Evolutionary conservation across 2,113 vertebrate species (phyloP).

Genomic region (Marcusenius ussheri): DNA sequence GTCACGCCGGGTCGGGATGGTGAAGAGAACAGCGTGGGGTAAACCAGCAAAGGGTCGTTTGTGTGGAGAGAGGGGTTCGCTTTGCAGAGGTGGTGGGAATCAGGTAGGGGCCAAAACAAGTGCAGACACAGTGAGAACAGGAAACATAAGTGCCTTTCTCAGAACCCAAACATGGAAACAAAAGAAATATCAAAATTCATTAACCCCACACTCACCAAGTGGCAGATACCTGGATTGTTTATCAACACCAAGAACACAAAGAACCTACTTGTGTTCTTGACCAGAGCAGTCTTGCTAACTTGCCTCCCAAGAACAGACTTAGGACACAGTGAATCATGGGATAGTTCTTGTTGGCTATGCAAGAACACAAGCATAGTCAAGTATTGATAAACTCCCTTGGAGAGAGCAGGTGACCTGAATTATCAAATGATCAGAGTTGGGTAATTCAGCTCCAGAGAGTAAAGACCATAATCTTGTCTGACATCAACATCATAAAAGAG

Average conservation of each 20-base stretch:
- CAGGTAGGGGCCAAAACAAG: background rate
- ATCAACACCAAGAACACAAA: background rate
- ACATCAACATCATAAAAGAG: too few relatives aligned
- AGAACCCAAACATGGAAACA: background rate
- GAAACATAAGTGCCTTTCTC: background rate
- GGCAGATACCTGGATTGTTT: background rate
- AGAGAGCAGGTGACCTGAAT: background rate
- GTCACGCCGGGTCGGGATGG: background rate
- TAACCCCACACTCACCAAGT: background rate
- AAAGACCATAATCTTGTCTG: background rate
- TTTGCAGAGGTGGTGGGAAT: background rate
- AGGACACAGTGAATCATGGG: background rate
- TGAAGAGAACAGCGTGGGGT: background rate
- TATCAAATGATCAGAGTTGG: background rate
- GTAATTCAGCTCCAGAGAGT: background rate
- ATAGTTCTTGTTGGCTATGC: background rate
- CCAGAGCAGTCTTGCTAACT: background rate
- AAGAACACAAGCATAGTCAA: background rate
- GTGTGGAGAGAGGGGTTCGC: background rate
- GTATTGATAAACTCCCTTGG: background rate
- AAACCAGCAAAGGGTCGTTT: background rate
- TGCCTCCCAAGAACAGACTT: background rate
- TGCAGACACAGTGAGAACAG: background rate
- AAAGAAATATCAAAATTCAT: background rate
- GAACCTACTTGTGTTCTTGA: background rate